Base-by-base conservation (phyloP, 2,113 vertebrate species). In the Ictalurus punctatus region DNA sequence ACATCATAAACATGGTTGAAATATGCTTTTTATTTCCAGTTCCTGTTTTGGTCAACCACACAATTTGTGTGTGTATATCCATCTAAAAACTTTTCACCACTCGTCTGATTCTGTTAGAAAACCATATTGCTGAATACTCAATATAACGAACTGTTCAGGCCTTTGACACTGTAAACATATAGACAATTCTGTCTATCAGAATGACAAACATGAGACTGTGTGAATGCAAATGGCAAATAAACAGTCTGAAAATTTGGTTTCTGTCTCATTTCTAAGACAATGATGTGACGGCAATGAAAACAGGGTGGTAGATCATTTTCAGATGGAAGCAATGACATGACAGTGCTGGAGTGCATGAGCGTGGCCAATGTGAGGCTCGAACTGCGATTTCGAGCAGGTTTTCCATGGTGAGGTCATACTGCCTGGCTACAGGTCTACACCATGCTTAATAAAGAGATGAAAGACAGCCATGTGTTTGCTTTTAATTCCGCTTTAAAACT, bases 11-110 rank as follows among this genome's bases (percentile, higher is more conserved):
- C 81, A 89, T 81, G 2, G 12, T 30, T 84, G 85, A 87, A 89
- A 85, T 87, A 87, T 85, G 90, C 84, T 79, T 89, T 59, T 88
- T 92, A 90, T 91, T 88, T 91, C 93, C 92, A 89, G 84, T 88
- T 89, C 44, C 61, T 85, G 73, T 79, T 87, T 87, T 89, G 76
- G 87, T 88, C 59, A 78, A 9, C 59, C 61, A 71, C 19, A 44
- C 54, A 73, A 71, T 76, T 23, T 61, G 52, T 86, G 65, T 85
- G 21, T 37, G 34, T 71, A 21, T 61, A 76, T 90, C 48, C n/a
- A 40, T 71, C 23, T 34, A 1, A 44, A 83, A 83, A 58, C 0
- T 19, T 79, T 79, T 54, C 30, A 86, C 52, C 58, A 34, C 74
- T 48, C 14, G 25, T 85, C 67, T 54, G 48, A 83, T 65, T 44